Evolutionary conservation across 2,113 vertebrate species (phyloP).

Genomic region (Ochotona princeps): DNA sequence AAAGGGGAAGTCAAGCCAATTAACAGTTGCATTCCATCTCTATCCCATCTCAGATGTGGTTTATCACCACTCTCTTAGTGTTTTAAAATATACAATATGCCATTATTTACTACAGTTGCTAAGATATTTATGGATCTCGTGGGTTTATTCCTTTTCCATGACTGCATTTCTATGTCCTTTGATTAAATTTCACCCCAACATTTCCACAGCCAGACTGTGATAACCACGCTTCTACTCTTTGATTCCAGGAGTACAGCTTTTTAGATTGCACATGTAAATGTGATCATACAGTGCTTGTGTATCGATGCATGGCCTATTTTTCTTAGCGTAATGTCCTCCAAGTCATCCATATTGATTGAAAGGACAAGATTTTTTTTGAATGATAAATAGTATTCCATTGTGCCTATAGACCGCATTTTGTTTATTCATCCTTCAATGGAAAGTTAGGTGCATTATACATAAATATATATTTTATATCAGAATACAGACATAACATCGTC

Average conservation of each 20-base stretch:
- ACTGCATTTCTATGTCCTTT: background rate
- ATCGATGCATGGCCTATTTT: background rate
- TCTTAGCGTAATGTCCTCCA: background rate
- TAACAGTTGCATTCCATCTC: background rate
- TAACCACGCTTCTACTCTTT: background rate
- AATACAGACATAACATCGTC: too few relatives aligned
- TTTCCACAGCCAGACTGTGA: background rate
- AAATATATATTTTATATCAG: too few relatives aligned
- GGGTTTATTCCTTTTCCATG: background rate
- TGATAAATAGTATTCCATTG: background rate
- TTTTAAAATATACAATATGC: background rate
- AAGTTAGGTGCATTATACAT: background rate
- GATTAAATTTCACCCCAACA: background rate
- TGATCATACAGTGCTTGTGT: background rate
- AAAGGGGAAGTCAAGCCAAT: background rate
- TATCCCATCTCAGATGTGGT: background rate
- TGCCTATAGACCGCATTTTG: background rate
- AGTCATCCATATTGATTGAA: background rate
- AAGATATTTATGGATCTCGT: background rate
- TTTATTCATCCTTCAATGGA: background rate
- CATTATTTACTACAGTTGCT: background rate
- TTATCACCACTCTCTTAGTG: background rate
- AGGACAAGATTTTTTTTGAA: background rate
- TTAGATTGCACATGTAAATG: background rate
- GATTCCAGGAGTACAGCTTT: background rate